Conservation (phyloP, 2,797 vertebrate genomes). For the Thaleichthys pacificus region DNA sequence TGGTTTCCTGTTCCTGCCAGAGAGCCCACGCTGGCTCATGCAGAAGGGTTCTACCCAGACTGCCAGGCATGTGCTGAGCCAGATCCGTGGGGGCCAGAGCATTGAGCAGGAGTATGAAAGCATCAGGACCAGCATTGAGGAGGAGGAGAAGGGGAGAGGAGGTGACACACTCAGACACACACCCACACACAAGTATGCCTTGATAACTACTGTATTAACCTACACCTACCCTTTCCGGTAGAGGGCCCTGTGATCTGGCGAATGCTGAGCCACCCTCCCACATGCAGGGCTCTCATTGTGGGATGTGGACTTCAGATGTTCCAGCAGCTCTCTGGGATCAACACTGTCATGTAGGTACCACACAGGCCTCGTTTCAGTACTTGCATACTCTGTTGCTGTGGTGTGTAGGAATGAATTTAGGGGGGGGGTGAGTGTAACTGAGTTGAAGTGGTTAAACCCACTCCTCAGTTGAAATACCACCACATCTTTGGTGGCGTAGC, state of each 20-base stretch:
- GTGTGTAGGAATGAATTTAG: no score
- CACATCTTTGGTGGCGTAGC: no score
- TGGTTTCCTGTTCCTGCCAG: conserved; percentile 93
- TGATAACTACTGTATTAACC: neutral
- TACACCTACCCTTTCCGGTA: conserved; percentile 45
- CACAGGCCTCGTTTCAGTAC: neutral
- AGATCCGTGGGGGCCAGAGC: conserved; percentile 81
- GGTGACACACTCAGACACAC: neutral
- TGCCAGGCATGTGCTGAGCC: conserved; percentile 81
- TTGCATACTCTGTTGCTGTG: neutral
- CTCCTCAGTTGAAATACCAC: neutral
- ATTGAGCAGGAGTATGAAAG: conserved; percentile 87
- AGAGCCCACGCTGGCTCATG: conserved; percentile 97
- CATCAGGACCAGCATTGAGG: conserved; percentile 86
- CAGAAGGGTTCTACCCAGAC: conserved; percentile 87
- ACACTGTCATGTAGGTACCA: conserved; percentile 93
- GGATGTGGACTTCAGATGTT: conserved; percentile 97
- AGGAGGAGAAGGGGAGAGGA: conserved; percentile 68
- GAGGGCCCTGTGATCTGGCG: conserved; percentile 84
- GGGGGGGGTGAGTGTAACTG: no score
- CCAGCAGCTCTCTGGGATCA: conserved; percentile 96
- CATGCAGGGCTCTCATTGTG: conserved; percentile 87
- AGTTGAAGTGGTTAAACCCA: no score
- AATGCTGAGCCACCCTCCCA: conserved; percentile 84
- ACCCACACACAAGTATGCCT: neutral